A percentile compares a stretch with the other conserved stretches of the same genome.
Conservation (phyloP, 2,113 vertebrate species). For the Mesembrinibis cayennensis region DNA sequence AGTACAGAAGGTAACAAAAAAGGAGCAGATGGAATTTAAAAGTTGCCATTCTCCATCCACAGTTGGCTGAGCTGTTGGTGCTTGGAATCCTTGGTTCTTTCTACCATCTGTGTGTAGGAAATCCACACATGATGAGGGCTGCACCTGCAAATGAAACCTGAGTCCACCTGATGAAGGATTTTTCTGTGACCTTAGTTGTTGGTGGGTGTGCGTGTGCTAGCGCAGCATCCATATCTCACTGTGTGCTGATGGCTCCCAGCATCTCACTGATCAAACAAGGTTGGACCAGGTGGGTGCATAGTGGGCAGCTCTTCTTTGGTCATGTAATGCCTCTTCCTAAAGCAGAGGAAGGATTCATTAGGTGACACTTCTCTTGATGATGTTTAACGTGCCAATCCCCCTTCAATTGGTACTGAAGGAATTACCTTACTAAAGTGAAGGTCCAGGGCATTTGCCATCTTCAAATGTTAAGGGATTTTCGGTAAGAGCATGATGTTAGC, state of each 20-base stretch:
- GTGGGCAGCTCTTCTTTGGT: background rate
- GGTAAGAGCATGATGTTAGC: background rate
- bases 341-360: background rate
- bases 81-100: conserved; percentile 38
- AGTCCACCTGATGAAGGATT: background rate
- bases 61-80: conserved; percentile 51
- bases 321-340: background rate
- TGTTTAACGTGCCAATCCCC: background rate
- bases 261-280: background rate
- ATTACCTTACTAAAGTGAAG: background rate
- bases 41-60: conserved; percentile 26
- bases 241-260: background rate
- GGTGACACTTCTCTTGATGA: background rate
- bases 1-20: conserved; percentile 20
- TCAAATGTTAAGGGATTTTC: background rate
- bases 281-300: background rate
- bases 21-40: conserved; percentile 38
- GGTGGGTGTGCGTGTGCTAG: background rate
- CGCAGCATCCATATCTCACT: accelerated
- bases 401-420: background rate
- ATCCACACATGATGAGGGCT: background rate
- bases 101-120: conserved; percentile 20
- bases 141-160: background rate
- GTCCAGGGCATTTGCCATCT: background rate
- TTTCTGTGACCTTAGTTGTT: background rate